Conservation (phyloP, 2,113 vertebrate genomes). For the Mirounga angustirostris region DNA sequence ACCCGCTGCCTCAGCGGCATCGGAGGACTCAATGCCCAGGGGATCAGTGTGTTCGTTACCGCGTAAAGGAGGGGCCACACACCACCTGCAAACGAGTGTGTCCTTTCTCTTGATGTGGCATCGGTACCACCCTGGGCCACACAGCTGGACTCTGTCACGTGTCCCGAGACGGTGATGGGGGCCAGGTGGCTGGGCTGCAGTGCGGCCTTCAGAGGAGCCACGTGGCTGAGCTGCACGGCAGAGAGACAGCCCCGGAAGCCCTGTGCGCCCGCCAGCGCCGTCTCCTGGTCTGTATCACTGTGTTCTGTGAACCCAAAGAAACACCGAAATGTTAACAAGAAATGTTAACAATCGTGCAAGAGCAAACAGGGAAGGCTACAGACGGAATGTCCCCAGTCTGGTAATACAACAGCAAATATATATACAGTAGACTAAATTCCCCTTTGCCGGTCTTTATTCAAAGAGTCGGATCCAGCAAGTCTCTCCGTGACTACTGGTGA, state of each 20-base stretch:
- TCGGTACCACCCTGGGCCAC: conserved; percentile 87
- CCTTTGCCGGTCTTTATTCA: background rate
- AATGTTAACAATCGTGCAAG: conserved; percentile 52
- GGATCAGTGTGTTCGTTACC: background rate
- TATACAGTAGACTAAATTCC: background rate
- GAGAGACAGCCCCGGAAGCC: conserved; percentile 96
- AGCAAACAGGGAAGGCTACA: conserved; percentile 21
- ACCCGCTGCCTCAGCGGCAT: background rate
- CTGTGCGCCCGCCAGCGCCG: conserved; percentile 89
- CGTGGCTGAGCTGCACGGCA: conserved; percentile 93
- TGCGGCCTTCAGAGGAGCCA: conserved; percentile 94
- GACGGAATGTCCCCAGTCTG: conserved; percentile 20
- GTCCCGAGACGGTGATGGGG: conserved; percentile 89
- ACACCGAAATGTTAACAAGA: conserved; percentile 16
- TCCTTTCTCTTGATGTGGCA: conserved; percentile 91
- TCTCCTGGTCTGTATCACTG: conserved; percentile 88
- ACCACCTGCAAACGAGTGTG: conserved; percentile 93
- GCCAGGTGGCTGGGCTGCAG: conserved; percentile 88
- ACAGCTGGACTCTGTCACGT: conserved; percentile 90
- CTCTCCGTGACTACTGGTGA: background rate
- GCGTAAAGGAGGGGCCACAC: conserved; percentile 40
- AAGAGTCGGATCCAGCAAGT: background rate
- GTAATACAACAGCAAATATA: background rate
- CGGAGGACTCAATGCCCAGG: background rate
- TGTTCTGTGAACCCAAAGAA: conserved; percentile 85